Evolutionary conservation across 1,140 invertebrate species (phyloP).

Genomic region (Penaeus indicus): DNA sequence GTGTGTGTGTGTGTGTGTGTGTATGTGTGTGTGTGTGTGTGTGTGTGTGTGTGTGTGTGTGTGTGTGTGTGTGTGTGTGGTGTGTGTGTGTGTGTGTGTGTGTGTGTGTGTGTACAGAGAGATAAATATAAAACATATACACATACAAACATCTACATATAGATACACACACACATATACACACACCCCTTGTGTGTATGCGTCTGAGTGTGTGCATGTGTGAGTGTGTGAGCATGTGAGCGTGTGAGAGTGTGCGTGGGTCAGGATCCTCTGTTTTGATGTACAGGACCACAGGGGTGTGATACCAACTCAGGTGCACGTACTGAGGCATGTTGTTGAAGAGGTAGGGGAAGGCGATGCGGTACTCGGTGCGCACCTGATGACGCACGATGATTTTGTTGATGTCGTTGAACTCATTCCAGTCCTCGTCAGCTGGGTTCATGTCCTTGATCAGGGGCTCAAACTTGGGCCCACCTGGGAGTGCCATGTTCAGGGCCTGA

Average conservation of each 20-base stretch:
- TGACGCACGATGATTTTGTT: slow-evolving; percentile 99
- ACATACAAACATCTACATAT: too few relatives aligned
- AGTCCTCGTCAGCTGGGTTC: slow-evolving; percentile 97
- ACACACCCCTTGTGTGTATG: too few relatives aligned
- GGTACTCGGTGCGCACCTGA: slow-evolving; percentile 97
- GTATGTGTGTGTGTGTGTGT: too few relatives aligned
- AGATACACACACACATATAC: too few relatives aligned
- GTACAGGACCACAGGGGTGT: slow-evolving; percentile 98
- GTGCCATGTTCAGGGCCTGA: slow-evolving; percentile 97
- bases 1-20: too few relatives aligned
- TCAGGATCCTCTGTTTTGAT: slow-evolving; percentile 99
- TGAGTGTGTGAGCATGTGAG: too few relatives aligned
- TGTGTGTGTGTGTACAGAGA: too few relatives aligned
- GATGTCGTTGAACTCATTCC: slow-evolving; percentile 99
- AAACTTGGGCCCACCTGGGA: slow-evolving; percentile 99
- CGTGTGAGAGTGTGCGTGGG: slow-evolving; percentile 65
- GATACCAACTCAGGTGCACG: slow-evolving; percentile 97
- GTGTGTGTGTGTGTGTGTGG: too few relatives aligned
- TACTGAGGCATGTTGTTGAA: slow-evolving; percentile 99
- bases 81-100: too few relatives aligned
- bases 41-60: too few relatives aligned
- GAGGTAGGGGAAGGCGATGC: slow-evolving; percentile 99
- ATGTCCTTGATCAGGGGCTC: slow-evolving; percentile 99
- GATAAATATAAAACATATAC: too few relatives aligned
- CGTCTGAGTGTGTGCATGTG: too few relatives aligned